These are phyloP conservation scores for Drosophila paracracens DNA, from an alignment of 2,888 invertebrate genomes.

Conservation along the genomic window DNA sequence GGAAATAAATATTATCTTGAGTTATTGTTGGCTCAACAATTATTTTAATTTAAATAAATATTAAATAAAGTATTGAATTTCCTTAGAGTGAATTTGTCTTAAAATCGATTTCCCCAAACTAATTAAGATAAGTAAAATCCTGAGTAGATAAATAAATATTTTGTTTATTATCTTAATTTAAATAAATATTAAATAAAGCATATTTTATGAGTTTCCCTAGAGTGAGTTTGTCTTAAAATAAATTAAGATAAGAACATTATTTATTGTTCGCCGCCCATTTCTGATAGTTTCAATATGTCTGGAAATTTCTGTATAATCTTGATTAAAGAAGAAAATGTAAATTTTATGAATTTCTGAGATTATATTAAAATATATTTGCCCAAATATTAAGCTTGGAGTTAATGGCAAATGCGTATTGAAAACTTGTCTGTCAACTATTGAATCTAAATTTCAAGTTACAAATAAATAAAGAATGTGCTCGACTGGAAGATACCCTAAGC, in stretches of 20 bases:
- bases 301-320: not conserved
- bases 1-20: not conserved
- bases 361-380: not conserved
- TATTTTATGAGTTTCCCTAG: too few relatives aligned
- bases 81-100: not conserved
- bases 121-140: too few relatives aligned
- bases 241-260: not conserved
- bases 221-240: too few relatives aligned
- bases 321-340: not conserved
- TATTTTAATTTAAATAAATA: not conserved
- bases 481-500: not conserved
- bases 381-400: not conserved
- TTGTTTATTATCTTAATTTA: not conserved
- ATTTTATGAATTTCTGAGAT: not conserved
- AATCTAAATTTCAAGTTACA: not conserved
- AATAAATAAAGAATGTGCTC: slow-evolving; percentile 1
- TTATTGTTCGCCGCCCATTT: not conserved
- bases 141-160: too few relatives aligned
- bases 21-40: not conserved
- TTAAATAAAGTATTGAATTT: not conserved
- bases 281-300: not conserved
- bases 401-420: slow-evolving; percentile 25
- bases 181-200: too few relatives aligned
- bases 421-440: slow-evolving; percentile 42
- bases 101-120: not conserved